phyloP scores from a whole-genome alignment of 2,113 vertebrate genomes.

The Hoplias malabaricus region DNA sequence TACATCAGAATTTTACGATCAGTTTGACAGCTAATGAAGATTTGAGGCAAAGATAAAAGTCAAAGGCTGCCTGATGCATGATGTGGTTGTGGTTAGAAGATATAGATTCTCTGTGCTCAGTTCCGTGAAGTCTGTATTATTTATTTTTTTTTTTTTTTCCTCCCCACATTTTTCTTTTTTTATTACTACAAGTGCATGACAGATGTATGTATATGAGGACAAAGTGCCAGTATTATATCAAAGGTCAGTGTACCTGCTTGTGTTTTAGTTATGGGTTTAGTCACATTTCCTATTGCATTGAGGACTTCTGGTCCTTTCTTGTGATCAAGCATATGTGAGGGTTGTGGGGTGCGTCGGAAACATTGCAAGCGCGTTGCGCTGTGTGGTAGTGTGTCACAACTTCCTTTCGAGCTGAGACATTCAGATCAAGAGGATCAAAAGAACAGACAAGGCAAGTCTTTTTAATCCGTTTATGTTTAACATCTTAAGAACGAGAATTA shows the following conservation, averaged over 20 bases:
- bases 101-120: background rate
- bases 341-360: constrained; percentile 55
- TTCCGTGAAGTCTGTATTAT: constrained; percentile 1
- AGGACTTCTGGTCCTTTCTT: constrained; percentile 13
- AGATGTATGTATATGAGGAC: background rate
- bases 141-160: too few relatives aligned
- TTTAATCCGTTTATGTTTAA: background rate
- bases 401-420: constrained; percentile 72
- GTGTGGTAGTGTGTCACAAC: constrained; percentile 59
- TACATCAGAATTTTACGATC: constrained; percentile 20
- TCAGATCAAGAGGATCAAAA: constrained; percentile 55
- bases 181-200: constrained; percentile 22
- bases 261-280: background rate
- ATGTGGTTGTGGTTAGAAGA: constrained; percentile 42
- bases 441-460: constrained; percentile 54
- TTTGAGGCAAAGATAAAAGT: background rate
- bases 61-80: constrained; percentile 38
- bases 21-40: constrained; percentile 17
- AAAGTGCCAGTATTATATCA: background rate
- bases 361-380: constrained; percentile 49
- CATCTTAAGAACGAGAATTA: too few relatives aligned
- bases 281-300: constrained; percentile 24
- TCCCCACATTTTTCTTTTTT: too few relatives aligned
- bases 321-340: constrained; percentile 21
- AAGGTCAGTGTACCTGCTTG: background rate